Conservation (phyloP, 37 sponge, comb jelly and placozoan species). For the Chondrosia reniformis region DNA sequence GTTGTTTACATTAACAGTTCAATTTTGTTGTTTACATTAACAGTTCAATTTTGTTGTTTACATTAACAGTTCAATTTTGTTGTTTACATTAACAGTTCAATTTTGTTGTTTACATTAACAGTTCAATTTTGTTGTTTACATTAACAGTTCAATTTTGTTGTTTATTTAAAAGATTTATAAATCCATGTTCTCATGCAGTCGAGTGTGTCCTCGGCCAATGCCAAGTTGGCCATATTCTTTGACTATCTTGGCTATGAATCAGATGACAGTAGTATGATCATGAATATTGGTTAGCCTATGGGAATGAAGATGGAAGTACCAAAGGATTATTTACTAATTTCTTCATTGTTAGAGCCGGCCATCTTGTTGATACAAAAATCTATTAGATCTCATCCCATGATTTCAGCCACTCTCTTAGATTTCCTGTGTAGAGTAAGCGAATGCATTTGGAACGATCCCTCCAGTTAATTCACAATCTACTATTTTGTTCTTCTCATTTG, state of each 20-base stretch:
- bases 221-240: slow-evolving; percentile 93
- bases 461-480: background rate
- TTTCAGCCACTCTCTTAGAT: slow-evolving; percentile 88
- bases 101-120: too few relatives aligned
- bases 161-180: too few relatives aligned
- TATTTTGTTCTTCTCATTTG: background rate
- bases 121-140: too few relatives aligned
- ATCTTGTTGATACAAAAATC: slow-evolving; percentile 95
- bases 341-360: slow-evolving; percentile 75
- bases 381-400: slow-evolving; percentile 69
- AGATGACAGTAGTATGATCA: slow-evolving; percentile 80
- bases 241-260: slow-evolving; percentile 92
- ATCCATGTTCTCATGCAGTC: slow-evolving; percentile 23
- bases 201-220: slow-evolving; percentile 56
- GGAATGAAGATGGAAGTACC: too few relatives aligned
- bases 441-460: background rate
- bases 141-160: too few relatives aligned
- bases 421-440: slow-evolving; percentile 82
- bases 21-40: too few relatives aligned
- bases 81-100: too few relatives aligned
- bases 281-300: slow-evolving; percentile 97
- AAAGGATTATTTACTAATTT: too few relatives aligned
- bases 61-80: too few relatives aligned
- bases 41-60: too few relatives aligned
- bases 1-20: too few relatives aligned